Evolutionary conservation across 2,113 vertebrate genomes (phyloP).

Genomic region (Tenebrosternarchus preto): DNA sequence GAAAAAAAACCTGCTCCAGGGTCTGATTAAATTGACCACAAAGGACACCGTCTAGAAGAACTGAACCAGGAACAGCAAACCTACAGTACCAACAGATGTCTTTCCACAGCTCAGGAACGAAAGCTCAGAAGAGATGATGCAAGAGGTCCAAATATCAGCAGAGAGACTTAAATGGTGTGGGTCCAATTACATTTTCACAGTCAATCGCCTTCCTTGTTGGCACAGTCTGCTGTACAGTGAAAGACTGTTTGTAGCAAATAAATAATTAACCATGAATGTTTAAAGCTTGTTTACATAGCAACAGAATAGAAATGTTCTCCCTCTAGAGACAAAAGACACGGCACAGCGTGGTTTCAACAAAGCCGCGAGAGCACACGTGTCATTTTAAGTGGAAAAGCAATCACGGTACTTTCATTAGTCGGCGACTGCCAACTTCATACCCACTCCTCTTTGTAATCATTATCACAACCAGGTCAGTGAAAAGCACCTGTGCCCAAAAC

Average conservation of each 20-base stretch:
- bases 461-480: constrained; percentile 15
- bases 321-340: neutral
- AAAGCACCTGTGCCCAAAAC: constrained; percentile 5
- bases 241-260: neutral
- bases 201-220: neutral
- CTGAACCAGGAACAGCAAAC: too few species aligned
- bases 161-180: neutral
- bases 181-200: neutral
- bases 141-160: neutral
- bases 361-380: neutral
- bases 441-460: constrained; percentile 28
- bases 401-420: constrained; percentile 12
- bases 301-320: neutral
- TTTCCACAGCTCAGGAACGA: neutral
- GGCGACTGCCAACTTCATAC: constrained; percentile 32
- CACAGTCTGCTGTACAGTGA: neutral
- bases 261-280: neutral
- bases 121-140: neutral
- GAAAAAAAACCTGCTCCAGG: too few species aligned
- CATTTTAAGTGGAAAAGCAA: neutral
- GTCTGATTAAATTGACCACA: too few species aligned
- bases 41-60: too few species aligned
- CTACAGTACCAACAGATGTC: too few species aligned
- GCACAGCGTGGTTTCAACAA: neutral
- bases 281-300: constrained; percentile 15